Base-by-base conservation (phyloP, 2,797 vertebrate species). In the Galago senegalensis region DNA sequence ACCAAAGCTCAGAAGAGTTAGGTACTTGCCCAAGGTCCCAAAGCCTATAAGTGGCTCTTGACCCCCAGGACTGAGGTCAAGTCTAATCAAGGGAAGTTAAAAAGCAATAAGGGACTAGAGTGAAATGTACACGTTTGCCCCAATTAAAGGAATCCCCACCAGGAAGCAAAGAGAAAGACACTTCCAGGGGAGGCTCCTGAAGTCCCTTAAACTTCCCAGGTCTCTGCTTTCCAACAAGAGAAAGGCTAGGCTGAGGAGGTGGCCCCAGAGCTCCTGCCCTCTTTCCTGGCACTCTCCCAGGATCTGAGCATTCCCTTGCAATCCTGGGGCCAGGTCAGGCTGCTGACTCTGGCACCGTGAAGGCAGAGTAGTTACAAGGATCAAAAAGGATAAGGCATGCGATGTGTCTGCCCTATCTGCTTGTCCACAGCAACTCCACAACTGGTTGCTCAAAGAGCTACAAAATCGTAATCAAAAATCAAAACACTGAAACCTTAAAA, bases 371-470 rank as follows among this genome's bases (percentile, higher is more conserved):
- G 60, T 16, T 25, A 18, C 7, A 4, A 77, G 25, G 31, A 29
- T 21, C 7, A 7, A 34, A 63, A n/a, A 53, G 29, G 29, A 1
- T 0, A 2, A 93, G 49, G 73, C 1, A 1, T 11, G 21, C 5
- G 4, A 29, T 0, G 13, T 10, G n/a, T 43, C 60, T 5, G 1
- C 7, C 6, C 31, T 6, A 0, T 0, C n/a, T 67, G 17, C 40
- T 40, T 25, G 8, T 1, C n/a, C 40, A 49, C 0, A 7, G 43
- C 10, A 29, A 4, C 9, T 6, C n/a, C 1, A 65, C 79, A n/a
- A 67, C 65, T n/a, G 65, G 65, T 4, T 69, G 12, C 7, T 31
- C 63, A 40, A 20, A 56, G 2, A 43, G 21, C 0, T 37, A 79
- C 1, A 13, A 37, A 67, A 40, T 11, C 1, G 37, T 11, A 29